phyloP scores from a whole-genome alignment of 2,888 invertebrate genomes.

The Adela reaumurella region DNA sequence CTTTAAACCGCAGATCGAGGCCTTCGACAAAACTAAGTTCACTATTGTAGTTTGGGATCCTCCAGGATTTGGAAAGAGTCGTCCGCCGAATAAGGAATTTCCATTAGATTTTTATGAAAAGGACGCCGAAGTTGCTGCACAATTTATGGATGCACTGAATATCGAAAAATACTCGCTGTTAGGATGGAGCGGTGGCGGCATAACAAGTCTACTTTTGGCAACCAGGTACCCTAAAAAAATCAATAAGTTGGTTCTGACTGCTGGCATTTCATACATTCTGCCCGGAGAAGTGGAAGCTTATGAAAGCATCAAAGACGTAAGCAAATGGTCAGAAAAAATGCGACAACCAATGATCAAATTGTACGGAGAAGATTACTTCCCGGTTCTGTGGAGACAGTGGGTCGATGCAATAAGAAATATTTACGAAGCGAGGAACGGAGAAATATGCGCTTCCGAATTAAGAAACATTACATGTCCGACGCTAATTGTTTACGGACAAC shows the following conservation, averaged over 20 bases:
- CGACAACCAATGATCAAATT: conserved; percentile 65
- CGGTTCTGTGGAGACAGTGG: conserved; percentile 70
- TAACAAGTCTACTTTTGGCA: conserved; percentile 72
- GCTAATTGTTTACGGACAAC: conserved; percentile 77
- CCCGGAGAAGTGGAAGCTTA: conserved; percentile 63
- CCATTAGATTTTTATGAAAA: conserved; percentile 64
- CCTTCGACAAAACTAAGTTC: conserved; percentile 59
- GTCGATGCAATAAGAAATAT: conserved; percentile 60
- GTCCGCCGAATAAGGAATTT: conserved; percentile 74
- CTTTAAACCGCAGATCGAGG: conserved; percentile 73
- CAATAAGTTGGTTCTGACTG: conserved; percentile 70
- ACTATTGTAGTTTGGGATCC: conserved; percentile 78
- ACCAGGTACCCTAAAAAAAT: conserved; percentile 64
- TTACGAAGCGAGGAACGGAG: conserved; percentile 59
- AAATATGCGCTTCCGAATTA: conserved; percentile 67
- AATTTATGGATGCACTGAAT: conserved; percentile 70
- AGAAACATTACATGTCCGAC: conserved; percentile 69
- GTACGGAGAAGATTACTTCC: conserved; percentile 71
- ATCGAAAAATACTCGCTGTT: conserved; percentile 69
- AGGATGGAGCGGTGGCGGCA: conserved; percentile 91
- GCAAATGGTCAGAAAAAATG: conserved; percentile 77
- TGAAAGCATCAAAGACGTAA: conserved; percentile 68
- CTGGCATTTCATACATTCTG: conserved; percentile 70
- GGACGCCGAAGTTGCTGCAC: conserved; percentile 69
- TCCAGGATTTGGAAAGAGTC: conserved; percentile 81